A percentile compares a stretch with the other conserved stretches of the same genome.
These are phyloP conservation scores for Protonemura montana DNA, from an alignment of 2,888 invertebrate genomes.

Conservation along the genomic window DNA sequence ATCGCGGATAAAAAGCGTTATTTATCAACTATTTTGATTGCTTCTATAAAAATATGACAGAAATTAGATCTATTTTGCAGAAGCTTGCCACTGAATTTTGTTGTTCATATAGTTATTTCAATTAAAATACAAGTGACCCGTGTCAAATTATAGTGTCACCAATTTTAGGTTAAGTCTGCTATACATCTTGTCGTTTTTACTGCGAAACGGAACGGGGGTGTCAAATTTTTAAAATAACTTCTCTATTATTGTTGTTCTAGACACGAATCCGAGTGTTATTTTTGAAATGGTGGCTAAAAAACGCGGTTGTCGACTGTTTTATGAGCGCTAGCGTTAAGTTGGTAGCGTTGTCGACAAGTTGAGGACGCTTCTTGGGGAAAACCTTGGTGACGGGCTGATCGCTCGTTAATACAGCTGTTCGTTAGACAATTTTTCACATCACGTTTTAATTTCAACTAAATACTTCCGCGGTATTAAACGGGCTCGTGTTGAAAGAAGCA, in stretches of 20 bases:
- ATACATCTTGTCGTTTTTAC: too few species aligned
- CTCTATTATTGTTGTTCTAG: conserved; percentile 17
- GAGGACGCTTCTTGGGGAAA: conserved; percentile 19
- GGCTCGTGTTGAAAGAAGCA: background rate
- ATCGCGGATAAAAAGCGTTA: background rate
- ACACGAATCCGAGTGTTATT: conserved; percentile 22
- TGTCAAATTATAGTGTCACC: background rate
- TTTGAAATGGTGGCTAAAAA: conserved; percentile 20
- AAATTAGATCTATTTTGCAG: background rate
- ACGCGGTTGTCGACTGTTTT: conserved; percentile 38
- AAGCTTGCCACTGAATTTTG: background rate
- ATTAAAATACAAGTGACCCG: background rate
- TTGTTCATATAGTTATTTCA: background rate
- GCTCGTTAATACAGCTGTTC: background rate
- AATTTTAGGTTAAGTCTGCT: background rate
- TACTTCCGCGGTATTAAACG: background rate
- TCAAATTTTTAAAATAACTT: background rate
- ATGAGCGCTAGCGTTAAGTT: conserved; percentile 43
- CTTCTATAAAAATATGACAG: background rate
- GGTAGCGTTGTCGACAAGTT: conserved; percentile 40
- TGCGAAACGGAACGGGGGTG: background rate
- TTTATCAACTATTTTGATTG: background rate
- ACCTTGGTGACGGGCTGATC: background rate
- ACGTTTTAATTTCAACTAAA: background rate
- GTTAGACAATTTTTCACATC: background rate